Evolutionary conservation across 2,113 vertebrate genomes (phyloP).

Genomic region (Tetrax tetrax): DNA sequence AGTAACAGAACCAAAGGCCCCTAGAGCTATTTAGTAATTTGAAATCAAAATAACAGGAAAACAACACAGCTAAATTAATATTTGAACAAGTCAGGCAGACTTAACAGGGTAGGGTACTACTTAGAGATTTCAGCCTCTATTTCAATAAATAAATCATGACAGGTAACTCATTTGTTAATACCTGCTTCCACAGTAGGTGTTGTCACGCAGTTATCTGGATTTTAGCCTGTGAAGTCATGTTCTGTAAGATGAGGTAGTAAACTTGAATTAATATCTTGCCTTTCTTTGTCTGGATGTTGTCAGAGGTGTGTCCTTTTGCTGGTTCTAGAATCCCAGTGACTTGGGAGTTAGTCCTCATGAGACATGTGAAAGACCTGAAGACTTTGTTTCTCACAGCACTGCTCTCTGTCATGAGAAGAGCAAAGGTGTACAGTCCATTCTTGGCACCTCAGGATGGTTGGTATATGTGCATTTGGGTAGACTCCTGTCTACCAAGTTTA

Average conservation of each 20-base stretch:
- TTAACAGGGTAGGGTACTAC: neutral
- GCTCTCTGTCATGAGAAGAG: neutral
- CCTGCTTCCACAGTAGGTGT: neutral
- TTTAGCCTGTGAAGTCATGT: neutral
- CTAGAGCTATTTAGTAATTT: neutral
- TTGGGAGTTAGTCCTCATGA: neutral
- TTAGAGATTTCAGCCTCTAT: neutral
- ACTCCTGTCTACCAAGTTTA: neutral
- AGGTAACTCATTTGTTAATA: neutral
- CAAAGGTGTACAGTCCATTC: neutral
- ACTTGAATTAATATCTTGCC: neutral
- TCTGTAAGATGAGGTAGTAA: neutral
- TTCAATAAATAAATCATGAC: neutral
- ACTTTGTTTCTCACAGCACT: neutral
- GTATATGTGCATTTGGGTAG: neutral
- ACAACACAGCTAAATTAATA: neutral
- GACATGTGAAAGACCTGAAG: neutral
- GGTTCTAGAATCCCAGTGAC: neutral
- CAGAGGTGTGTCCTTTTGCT: neutral
- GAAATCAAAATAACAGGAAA: neutral
- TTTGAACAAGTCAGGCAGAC: neutral
- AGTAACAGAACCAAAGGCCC: neutral
- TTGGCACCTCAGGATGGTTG: neutral
- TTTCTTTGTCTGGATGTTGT: neutral
- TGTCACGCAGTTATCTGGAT: neutral